A percentile compares a stretch with the other conserved stretches of the same genome.
Evolutionary conservation across 2,888 invertebrate species (phyloP).

Genomic region (Helleia helle): DNA sequence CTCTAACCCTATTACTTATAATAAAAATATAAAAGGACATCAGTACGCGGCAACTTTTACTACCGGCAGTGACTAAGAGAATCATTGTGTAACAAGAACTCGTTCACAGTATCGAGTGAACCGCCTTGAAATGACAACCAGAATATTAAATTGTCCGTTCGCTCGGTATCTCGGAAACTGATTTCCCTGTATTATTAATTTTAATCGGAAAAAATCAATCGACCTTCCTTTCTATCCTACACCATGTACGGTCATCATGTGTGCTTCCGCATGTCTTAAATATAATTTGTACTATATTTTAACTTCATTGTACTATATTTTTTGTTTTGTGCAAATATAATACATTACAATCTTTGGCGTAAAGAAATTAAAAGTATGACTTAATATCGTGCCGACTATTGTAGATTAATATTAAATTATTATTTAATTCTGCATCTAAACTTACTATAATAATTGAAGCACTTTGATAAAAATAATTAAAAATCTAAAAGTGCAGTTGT

Average conservation of each 20-base stretch:
- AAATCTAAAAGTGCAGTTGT: conserved; percentile 38
- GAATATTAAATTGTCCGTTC: conserved; percentile 47
- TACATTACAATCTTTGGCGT: too few relatives aligned
- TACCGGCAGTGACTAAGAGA: conserved; percentile 33
- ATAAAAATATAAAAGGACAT: conserved; percentile 34
- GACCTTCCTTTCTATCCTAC: conserved; percentile 28
- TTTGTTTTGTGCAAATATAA: too few relatives aligned
- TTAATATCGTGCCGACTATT: too few relatives aligned
- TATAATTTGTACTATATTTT: neutral
- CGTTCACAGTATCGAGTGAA: conserved; percentile 49
- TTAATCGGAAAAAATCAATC: conserved; percentile 10
- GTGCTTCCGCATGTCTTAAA: conserved; percentile 1
- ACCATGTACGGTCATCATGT: neutral
- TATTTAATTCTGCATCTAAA: neutral
- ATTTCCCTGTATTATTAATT: conserved; percentile 18
- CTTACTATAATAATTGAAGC: neutral
- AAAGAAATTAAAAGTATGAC: too few relatives aligned
- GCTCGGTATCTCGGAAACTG: conserved; percentile 40
- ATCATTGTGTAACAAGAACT: conserved; percentile 58
- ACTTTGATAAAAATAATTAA: conserved; percentile 1
- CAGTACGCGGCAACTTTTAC: conserved; percentile 58
- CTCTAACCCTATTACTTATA: conserved; percentile 18
- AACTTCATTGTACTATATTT: neutral
- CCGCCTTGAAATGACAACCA: conserved; percentile 59
- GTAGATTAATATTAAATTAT: too few relatives aligned